These are phyloP conservation scores for Adela reaumurella DNA, from an alignment of 2,888 invertebrate genomes.

Conservation along the genomic window DNA sequence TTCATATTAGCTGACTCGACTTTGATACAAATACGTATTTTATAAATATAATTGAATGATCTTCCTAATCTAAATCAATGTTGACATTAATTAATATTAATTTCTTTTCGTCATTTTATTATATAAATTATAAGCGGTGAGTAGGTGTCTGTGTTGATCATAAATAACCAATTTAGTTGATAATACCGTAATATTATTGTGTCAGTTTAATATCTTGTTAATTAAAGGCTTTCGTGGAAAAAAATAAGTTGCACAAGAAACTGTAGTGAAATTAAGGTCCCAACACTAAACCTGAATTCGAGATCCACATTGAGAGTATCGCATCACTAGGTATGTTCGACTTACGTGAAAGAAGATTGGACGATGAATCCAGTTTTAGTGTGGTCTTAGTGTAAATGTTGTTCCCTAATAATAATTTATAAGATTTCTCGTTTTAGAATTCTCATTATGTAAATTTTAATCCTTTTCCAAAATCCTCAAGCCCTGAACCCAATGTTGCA, in stretches of 20 bases:
- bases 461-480: constrained; percentile 24
- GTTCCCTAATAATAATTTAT: constrained; percentile 45
- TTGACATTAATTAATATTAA: constrained; percentile 39
- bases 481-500: no score
- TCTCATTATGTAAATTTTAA: constrained; percentile 18
- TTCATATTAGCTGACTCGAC: constrained; percentile 45
- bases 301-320: constrained; percentile 9
- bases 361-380: constrained; percentile 25
- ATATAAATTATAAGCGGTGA: constrained; percentile 35
- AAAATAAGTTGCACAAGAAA: constrained; percentile 46
- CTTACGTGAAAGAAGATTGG: no score
- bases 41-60: constrained; percentile 24
- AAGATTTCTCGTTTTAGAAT: constrained; percentile 29
- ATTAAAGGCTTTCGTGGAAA: constrained; percentile 50
- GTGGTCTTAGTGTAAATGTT: constrained; percentile 44
- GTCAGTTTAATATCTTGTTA: constrained; percentile 47
- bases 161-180: constrained; percentile 48
- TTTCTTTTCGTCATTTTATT: constrained; percentile 51
- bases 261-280: constrained; percentile 38
- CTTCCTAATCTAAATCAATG: not conserved
- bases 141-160: constrained; percentile 50
- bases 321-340: constrained; percentile 1
- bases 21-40: constrained; percentile 55
- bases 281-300: constrained; percentile 24
- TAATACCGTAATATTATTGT: constrained; percentile 53